Percentiles rank a stretch among this genome's conserved stretches.
These are phyloP conservation scores for Anadara kagoshimensis DNA, from an alignment of 1,140 invertebrate species.

Conservation along the genomic window DNA sequence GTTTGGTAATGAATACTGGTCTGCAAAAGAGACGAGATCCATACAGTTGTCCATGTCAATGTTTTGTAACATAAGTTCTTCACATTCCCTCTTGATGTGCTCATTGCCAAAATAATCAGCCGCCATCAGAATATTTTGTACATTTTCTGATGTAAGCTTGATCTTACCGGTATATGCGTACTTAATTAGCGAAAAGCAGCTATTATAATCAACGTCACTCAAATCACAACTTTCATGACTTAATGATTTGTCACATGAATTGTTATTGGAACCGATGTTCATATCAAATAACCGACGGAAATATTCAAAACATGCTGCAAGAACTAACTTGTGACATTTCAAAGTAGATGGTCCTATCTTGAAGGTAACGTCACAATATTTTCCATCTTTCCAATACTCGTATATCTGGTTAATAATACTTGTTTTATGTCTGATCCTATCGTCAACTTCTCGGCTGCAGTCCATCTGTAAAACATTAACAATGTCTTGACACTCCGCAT, in stretches of 20 bases:
- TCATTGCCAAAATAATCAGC: constrained; percentile 11
- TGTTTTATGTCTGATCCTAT: no score
- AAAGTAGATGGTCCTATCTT: neutral
- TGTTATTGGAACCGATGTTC: neutral
- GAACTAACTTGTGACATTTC: constrained; percentile 6
- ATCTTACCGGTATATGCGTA: constrained; percentile 25
- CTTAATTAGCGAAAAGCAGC: neutral
- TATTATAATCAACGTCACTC: neutral
- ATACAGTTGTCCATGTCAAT: constrained; percentile 14
- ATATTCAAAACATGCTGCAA: constrained; percentile 13
- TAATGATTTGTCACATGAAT: neutral
- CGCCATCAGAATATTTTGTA: constrained; percentile 11
- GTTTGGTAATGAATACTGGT: neutral
- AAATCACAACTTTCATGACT: constrained; percentile 8
- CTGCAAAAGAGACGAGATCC: neutral
- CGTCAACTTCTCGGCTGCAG: neutral
- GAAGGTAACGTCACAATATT: constrained; percentile 22
- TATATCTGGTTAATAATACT: neutral
- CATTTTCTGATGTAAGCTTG: constrained; percentile 9
- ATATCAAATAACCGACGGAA: constrained; percentile 19
- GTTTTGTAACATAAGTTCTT: constrained; percentile 13
- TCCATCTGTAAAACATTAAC: no score
- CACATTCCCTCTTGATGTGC: constrained; percentile 6
- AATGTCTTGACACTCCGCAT: no score
- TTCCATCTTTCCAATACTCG: constrained; percentile 1